phyloP scores from a whole-genome alignment of 1,140 invertebrate genomes.

The Solenopsis fugax region DNA sequence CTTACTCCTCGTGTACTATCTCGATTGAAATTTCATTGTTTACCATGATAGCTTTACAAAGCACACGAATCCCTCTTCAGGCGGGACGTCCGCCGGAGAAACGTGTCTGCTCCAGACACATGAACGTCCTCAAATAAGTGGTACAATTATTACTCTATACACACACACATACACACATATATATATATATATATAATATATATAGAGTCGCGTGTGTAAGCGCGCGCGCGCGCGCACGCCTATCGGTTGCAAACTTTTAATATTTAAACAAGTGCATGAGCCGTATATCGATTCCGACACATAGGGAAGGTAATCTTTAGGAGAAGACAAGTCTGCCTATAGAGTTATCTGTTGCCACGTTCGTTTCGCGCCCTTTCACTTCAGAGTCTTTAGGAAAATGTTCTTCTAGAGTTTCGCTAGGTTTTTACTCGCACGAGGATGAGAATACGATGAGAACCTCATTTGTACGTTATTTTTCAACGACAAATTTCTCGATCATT shows the following conservation, averaged over 20 bases:
- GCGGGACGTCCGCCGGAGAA: background rate
- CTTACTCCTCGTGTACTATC: conserved; percentile 39
- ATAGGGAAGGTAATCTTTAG: conserved; percentile 3
- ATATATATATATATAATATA: too few species aligned
- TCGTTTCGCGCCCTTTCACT: background rate
- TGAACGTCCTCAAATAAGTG: conserved; percentile 65
- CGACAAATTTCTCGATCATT: background rate
- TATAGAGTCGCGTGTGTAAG: background rate
- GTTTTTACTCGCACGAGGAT: background rate
- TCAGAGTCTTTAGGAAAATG: background rate
- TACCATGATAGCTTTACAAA: conserved; percentile 56
- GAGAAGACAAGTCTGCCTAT: background rate
- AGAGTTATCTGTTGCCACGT: background rate
- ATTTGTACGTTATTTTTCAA: background rate
- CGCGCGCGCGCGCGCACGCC: background rate
- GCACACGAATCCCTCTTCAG: conserved; percentile 40
- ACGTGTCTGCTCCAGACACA: background rate
- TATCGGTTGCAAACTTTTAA: conserved; percentile 38
- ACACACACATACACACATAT: too few species aligned
- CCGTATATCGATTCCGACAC: background rate
- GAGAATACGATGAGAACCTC: too few species aligned
- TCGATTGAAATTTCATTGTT: conserved; percentile 65
- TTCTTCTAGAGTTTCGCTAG: background rate
- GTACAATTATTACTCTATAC: conserved; percentile 67
- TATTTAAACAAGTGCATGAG: conserved; percentile 36